A percentile compares a stretch with the other conserved stretches of the same genome.
Conservation (phyloP, 2,113 vertebrate species). For the Beaufortia kweichowensis region DNA sequence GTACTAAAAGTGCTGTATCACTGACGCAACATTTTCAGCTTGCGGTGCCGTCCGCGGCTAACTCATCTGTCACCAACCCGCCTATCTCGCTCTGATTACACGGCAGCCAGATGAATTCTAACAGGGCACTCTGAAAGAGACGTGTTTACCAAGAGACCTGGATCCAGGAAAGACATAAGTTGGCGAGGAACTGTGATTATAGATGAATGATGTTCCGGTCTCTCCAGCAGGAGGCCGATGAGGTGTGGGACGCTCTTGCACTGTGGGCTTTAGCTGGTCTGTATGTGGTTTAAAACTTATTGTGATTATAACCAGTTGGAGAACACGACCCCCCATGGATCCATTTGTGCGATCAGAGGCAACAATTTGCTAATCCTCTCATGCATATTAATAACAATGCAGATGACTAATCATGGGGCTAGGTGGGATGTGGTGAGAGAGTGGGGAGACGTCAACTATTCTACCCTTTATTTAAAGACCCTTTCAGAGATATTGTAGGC, state of each 20-base stretch:
- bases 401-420: background rate
- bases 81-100: conserved; percentile 11
- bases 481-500: background rate
- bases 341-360: conserved; percentile 12
- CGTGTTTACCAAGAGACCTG: conserved; percentile 30
- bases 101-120: conserved; percentile 37
- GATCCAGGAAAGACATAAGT: conserved; percentile 1
- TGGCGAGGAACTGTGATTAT: conserved; percentile 27
- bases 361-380: conserved; percentile 31
- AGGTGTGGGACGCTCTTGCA: background rate
- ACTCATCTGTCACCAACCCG: conserved; percentile 25
- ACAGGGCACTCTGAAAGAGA: conserved; percentile 43
- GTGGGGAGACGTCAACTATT: background rate
- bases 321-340: conserved; percentile 6
- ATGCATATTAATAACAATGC: conserved; percentile 38
- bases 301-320: conserved; percentile 26
- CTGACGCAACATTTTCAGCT: conserved; percentile 29
- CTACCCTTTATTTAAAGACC: background rate
- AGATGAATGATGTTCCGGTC: conserved; percentile 35
- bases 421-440: background rate
- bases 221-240: conserved; percentile 22
- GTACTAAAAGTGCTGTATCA: conserved; percentile 50
- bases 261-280: background rate
- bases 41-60: background rate
- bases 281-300: conserved; percentile 24